These are phyloP conservation scores for Lepus townsendii DNA, from an alignment of 2,797 vertebrate genomes.

Conservation along the genomic window DNA sequence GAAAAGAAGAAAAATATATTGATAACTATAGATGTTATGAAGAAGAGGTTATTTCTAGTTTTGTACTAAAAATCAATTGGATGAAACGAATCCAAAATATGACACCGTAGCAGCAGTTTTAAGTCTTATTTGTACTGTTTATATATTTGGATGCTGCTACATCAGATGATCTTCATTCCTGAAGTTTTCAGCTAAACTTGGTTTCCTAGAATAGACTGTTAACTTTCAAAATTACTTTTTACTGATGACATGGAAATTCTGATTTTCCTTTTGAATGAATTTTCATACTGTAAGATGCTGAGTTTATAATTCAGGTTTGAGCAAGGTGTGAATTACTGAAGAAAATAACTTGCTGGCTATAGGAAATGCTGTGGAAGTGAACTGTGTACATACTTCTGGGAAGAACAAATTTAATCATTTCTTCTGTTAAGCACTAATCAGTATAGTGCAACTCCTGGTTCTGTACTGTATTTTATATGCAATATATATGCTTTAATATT, in stretches of 20 bases:
- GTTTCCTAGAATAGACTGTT: constrained; percentile 90
- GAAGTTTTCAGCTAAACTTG: constrained; percentile 85
- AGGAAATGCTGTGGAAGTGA: constrained; percentile 89
- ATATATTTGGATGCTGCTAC: constrained; percentile 94
- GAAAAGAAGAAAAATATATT: constrained; percentile 96
- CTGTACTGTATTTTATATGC: constrained; percentile 98
- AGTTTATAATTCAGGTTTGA: constrained; percentile 91
- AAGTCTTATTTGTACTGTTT: constrained; percentile 90
- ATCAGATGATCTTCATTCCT: constrained; percentile 84
- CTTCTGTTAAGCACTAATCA: constrained; percentile 93
- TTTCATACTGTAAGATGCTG: constrained; percentile 87
- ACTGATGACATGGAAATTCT: constrained; percentile 76
- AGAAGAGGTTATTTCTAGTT: constrained; percentile 97
- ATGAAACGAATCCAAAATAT: constrained; percentile 86
- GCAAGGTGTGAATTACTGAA: constrained; percentile 92
- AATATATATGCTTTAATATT: constrained; percentile 93
- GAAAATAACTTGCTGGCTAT: constrained; percentile 97
- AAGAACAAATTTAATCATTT: constrained; percentile 92
- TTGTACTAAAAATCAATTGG: constrained; percentile 94
- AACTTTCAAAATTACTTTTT: constrained; percentile 85
- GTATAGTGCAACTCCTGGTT: constrained; percentile 93
- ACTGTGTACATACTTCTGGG: constrained; percentile 90
- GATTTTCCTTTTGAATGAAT: constrained; percentile 83
- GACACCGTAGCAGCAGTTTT: constrained; percentile 91
- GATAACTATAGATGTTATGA: constrained; percentile 94